These are phyloP conservation scores for Diceros bicornis DNA, from an alignment of 2,797 vertebrate genomes.

Conservation along the genomic window DNA sequence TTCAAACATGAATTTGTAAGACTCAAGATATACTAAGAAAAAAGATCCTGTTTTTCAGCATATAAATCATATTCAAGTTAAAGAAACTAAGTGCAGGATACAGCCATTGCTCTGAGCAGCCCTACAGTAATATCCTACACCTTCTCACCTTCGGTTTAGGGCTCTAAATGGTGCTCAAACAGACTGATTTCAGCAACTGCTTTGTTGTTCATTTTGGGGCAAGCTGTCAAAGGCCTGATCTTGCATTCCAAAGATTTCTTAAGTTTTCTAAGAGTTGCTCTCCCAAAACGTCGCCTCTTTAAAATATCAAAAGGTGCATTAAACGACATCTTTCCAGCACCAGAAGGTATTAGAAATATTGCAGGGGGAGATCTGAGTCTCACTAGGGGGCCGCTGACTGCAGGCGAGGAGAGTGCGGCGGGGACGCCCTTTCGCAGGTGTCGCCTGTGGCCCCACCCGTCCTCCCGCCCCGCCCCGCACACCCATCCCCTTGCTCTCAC, in stretches of 20 bases:
- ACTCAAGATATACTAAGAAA: background rate
- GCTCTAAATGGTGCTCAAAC: background rate
- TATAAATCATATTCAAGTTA: background rate
- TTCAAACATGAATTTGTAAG: background rate
- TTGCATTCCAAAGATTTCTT: background rate
- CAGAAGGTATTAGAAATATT: background rate
- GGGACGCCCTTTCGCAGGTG: background rate
- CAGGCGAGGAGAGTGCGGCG: background rate
- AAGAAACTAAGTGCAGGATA: background rate
- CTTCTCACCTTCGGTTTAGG: background rate
- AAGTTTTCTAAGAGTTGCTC: background rate
- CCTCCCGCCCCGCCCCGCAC: background rate
- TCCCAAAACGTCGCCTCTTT: background rate
- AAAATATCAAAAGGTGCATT: background rate
- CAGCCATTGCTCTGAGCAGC: background rate
- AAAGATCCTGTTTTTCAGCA: background rate
- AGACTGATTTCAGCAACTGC: background rate
- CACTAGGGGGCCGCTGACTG: no score
- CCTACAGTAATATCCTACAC: background rate
- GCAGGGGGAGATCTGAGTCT: background rate
- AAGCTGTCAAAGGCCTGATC: background rate
- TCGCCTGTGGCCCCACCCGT: background rate
- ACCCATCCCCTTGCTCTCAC: conserved; percentile 84
- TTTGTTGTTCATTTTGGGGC: background rate
- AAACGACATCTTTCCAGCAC: background rate